phyloP scores from a whole-genome alignment of 2,113 vertebrate species.

The Varanus salvator region DNA sequence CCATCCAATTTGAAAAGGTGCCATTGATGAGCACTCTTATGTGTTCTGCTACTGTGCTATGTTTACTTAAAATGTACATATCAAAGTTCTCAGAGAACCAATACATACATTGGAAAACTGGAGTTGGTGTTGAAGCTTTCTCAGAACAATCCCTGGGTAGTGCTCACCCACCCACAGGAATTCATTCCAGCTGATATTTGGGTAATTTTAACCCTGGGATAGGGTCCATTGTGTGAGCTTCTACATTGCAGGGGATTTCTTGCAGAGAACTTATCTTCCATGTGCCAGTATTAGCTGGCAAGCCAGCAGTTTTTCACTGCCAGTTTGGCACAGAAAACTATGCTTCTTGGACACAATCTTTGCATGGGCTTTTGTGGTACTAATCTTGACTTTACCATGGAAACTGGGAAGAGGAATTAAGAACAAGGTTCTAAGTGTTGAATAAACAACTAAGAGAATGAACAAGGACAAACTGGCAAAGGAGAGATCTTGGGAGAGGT shows the following conservation, averaged over 20 bases:
- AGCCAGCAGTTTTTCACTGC: not conserved
- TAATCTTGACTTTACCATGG: not conserved
- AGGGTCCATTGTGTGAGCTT: not conserved
- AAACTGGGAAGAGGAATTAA: not conserved
- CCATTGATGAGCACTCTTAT: not conserved
- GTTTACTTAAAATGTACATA: not conserved
- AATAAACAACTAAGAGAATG: not conserved
- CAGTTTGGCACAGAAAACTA: not conserved
- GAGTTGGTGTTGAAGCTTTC: not conserved
- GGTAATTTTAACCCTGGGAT: not conserved
- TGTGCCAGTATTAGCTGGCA: not conserved
- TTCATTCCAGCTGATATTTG: not conserved
- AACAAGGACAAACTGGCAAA: not conserved
- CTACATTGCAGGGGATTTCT: not conserved
- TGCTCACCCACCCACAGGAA: not conserved
- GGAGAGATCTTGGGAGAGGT: not conserved
- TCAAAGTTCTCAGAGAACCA: not conserved
- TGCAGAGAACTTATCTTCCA: not conserved
- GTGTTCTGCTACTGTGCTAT: not conserved
- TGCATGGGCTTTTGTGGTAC: not conserved
- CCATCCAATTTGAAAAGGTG: no score
- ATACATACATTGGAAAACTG: not conserved
- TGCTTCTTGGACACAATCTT: conserved; percentile 1
- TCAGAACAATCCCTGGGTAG: not conserved
- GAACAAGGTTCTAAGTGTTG: not conserved